Evolutionary conservation across 1,140 invertebrate species (phyloP), one percentile per base, ranked within the genome.

Genomic region (Drosophila kikkawai): DNA sequence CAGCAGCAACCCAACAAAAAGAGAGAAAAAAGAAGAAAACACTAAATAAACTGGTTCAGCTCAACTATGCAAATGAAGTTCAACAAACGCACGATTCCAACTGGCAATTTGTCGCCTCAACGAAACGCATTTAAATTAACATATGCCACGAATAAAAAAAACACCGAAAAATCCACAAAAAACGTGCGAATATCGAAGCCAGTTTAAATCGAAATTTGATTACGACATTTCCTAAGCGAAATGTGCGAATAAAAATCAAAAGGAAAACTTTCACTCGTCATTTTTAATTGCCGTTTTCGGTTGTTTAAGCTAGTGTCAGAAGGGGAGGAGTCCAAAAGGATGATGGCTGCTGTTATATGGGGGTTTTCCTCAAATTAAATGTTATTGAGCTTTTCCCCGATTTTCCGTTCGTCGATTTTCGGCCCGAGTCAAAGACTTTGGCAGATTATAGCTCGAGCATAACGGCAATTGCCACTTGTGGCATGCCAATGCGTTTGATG

Each of bases 401-500:
- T 26, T 60, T 68, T 75, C 32, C 32, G 17, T 59, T 59, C 53
- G 22, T 15, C 44, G 71, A 66, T 66, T 60, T 60, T 70, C 39
- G 50, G 36, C 13, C 34, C 22, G 19, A 63, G 48, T 63, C 36
- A 55, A 53, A 63, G 60, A 34, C 63, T 59, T 15, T 56, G 4
- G 39, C 61, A 67, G 64, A 70, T 70, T 70, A 45, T 15, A 68
- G 64, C 19, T 70, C 37, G 39, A 17, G 64, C 22, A 26, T 55
- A 36, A 36, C 50, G 55, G 53, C 53, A 73, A 70, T 73, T 71
- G 67, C 67, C 70, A 60, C 70, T 74, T 53, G 66, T 55, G 53
- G 79, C 82, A 82, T 76, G 83, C 75, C 66, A 47, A 50, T 51
- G 75, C 80, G 82, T 82, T 87, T 87, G 82, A 87, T 86, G 82